Conservation (phyloP, 2,113 vertebrate species). For the Talpa occidentalis region DNA sequence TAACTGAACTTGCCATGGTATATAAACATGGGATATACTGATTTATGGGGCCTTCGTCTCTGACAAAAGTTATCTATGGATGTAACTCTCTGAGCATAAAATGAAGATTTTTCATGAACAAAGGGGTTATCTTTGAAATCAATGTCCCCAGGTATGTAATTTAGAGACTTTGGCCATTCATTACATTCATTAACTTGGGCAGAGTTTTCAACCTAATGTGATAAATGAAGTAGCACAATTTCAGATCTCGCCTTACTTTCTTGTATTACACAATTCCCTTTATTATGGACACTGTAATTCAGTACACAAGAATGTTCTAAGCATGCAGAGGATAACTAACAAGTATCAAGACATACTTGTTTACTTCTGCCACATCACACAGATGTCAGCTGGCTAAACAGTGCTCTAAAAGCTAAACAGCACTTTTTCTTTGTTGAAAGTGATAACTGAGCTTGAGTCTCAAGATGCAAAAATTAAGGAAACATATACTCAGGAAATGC, state of each 20-base stretch:
- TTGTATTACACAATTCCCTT: background rate
- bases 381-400: conserved; percentile 18
- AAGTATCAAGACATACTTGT: background rate
- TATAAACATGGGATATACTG: background rate
- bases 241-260: background rate
- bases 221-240: background rate
- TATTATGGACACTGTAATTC: background rate
- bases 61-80: background rate
- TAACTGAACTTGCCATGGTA: background rate
- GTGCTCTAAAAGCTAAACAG: conserved; percentile 12
- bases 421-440: background rate
- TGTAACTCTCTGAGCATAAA: background rate
- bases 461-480: background rate
- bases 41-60: background rate
- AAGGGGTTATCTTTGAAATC: background rate
- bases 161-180: background rate
- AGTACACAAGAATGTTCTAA: too few relatives aligned
- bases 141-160: background rate
- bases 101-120: background rate
- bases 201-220: rapidly evolving
- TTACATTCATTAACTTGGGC: background rate
- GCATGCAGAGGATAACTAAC: background rate
- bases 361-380: background rate
- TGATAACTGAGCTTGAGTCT: background rate
- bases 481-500: background rate